Conservation (phyloP, 2,113 vertebrate species). For the Corapipo altera region DNA sequence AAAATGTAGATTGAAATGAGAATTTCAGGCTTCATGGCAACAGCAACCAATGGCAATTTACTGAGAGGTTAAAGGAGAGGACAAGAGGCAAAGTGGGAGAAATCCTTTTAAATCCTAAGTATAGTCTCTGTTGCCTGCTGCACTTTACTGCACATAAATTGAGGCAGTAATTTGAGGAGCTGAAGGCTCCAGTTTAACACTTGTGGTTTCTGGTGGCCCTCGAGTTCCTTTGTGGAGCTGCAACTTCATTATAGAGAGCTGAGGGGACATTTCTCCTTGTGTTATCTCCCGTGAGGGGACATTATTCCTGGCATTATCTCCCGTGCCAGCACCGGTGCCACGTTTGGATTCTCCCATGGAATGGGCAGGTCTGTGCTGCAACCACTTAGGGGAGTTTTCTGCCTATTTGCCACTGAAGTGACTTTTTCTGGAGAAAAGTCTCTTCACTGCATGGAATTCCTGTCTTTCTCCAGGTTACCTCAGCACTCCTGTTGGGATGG, state of each 20-base stretch:
- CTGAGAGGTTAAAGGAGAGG: conserved; percentile 43
- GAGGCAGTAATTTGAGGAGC: conserved; percentile 47
- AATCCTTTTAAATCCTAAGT: conserved; percentile 37
- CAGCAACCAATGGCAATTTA: neutral
- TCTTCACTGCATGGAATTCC: neutral
- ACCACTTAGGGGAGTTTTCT: neutral
- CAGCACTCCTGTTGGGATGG: neutral
- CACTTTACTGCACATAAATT: conserved; percentile 50
- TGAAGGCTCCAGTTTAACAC: conserved; percentile 47
- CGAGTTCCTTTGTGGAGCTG: conserved; percentile 32
- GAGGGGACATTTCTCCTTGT: conserved; percentile 25
- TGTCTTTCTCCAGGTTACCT: neutral
- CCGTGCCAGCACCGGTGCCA: neutral
- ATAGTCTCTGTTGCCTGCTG: neutral
- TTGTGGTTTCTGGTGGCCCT: conserved; percentile 39
- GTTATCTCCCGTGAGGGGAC: conserved; percentile 17
- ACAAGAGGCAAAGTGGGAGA: conserved; percentile 53
- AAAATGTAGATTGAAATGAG: neutral
- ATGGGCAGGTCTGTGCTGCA: neutral
- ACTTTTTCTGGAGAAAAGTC: neutral
- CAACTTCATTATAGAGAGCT: neutral
- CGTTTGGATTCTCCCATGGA: neutral
- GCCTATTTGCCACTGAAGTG: neutral
- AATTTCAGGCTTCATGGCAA: neutral
- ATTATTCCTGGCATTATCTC: conserved; percentile 23